phyloP scores from a whole-genome alignment of 2,113 vertebrate species.

The Oostethus manadensis region DNA sequence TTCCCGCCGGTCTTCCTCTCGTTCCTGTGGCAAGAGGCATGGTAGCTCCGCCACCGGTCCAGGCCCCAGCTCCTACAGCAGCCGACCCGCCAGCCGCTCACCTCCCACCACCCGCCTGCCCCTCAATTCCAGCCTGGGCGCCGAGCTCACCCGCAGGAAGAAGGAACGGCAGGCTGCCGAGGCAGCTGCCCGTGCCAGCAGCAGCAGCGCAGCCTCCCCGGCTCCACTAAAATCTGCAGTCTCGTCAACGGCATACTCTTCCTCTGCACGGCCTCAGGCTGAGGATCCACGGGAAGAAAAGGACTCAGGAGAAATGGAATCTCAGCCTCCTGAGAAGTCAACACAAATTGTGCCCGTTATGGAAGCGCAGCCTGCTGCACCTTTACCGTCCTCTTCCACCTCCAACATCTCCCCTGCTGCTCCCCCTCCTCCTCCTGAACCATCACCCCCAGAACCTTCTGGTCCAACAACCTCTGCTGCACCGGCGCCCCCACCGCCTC shows the following conservation, averaged over 20 bases:
- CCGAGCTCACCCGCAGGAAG: conserved; percentile 90
- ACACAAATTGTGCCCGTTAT: conserved; percentile 33
- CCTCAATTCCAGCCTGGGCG: conserved; percentile 89
- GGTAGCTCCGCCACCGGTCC: conserved; percentile 69
- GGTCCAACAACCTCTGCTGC: conserved; percentile 63
- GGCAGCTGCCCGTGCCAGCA: conserved; percentile 79
- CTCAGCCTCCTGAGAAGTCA: conserved; percentile 49
- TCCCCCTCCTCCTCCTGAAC: conserved; percentile 68
- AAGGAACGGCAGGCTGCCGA: conserved; percentile 88
- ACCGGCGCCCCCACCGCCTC: conserved; percentile 44
- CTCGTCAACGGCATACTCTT: conserved; percentile 26
- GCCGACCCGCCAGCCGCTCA: conserved; percentile 86
- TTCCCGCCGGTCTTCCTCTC: conserved; percentile 81
- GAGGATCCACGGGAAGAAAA: conserved; percentile 43
- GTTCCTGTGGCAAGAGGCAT: conserved; percentile 88
- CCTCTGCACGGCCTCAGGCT: conserved; percentile 39
- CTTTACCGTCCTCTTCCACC: conserved; percentile 34
- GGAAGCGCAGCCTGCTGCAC: conserved; percentile 36
- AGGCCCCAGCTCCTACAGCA: conserved; percentile 71
- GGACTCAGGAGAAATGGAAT: conserved; percentile 32
- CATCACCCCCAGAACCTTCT: conserved; percentile 66
- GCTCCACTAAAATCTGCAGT: conserved; percentile 56
- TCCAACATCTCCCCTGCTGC: conserved; percentile 63
- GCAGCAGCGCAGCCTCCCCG: conserved; percentile 75
- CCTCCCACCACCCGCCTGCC: conserved; percentile 84